Base-by-base conservation (phyloP, 1,140 invertebrate species). In the Agrypnia vestita region DNA sequence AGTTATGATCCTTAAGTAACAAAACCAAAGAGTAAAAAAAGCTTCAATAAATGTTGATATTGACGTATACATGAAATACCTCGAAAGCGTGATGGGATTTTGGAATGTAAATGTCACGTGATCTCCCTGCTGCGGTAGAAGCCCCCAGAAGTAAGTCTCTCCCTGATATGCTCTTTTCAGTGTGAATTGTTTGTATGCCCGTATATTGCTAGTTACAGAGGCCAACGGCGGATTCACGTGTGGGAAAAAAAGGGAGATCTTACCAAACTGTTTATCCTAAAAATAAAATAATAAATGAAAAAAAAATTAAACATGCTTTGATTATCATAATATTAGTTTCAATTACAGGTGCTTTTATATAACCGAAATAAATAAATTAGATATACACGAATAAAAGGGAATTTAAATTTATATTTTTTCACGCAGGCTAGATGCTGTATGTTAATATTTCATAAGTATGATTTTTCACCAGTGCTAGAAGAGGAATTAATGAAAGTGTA, bases 241-340 rank as follows among this genome's bases (percentile, higher is more conserved):
- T 0, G 95, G 93, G 85, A 94, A 95, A 87, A 93, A 97, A 11
- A 96, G 89, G 13, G 94, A 93, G 35, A 97, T 91, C 87, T 97
- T 97, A 10, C 97, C 96, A 90, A 97, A 99, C 85, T 97, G 95
- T 86, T 95, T 95, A 87, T 99, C 97, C 95, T 97, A 85, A 21
- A 87, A 85, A 21, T 51, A 53, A 72, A 67, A 67, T 67, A 13
- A 67, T 67, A 67, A 67, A 25, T 62, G 59, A 62, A 62, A 62
- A 56, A 62, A 62, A 62, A 62, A 35, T 25, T 21, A 21, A 62
- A 62, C 59, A 62, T 62, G 59, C 59, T 25, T 35, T 35, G 6
- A 35, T 35, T 35, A 35, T 35, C 6, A 35, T 6, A 35, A 35
- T 35, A 35, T 1, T 35, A 35, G 25, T 35, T 35, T 35, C 6